These are phyloP conservation scores for Helicoverpa armigera DNA, from an alignment of 1,140 invertebrate species.

Conservation along the genomic window DNA sequence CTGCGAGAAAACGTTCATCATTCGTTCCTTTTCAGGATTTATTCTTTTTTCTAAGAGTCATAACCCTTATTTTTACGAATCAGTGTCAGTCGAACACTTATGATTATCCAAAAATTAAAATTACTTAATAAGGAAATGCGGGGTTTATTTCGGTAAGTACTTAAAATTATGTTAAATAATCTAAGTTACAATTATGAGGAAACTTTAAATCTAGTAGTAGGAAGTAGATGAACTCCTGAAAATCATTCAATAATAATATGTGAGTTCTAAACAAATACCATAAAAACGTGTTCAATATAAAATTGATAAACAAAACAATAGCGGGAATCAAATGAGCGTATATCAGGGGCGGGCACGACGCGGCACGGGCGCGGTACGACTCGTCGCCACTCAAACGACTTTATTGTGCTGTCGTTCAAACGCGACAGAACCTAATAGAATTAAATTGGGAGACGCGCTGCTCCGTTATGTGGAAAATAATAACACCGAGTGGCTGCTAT, in stretches of 20 bases:
- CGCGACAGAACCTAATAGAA: constrained; percentile 84
- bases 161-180: too few relatives aligned
- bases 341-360: constrained; percentile 50
- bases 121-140: too few relatives aligned
- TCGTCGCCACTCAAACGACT: constrained; percentile 70
- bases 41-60: too few relatives aligned
- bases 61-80: too few relatives aligned
- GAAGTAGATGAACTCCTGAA: too few relatives aligned
- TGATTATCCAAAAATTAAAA: too few relatives aligned
- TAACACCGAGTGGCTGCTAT: constrained; percentile 79
- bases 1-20: neutral
- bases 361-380: constrained; percentile 1
- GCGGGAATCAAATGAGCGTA: constrained; percentile 54
- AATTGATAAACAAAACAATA: constrained; percentile 54
- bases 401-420: constrained; percentile 83
- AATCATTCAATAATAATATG: constrained; percentile 21
- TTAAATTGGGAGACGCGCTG: constrained; percentile 83
- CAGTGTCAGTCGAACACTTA: too few relatives aligned
- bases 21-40: neutral
- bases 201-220: too few relatives aligned
- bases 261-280: constrained; percentile 20
- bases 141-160: too few relatives aligned
- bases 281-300: constrained; percentile 45
- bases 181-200: too few relatives aligned
- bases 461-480: constrained; percentile 85